Evolutionary conservation across 2,113 vertebrate genomes (phyloP).

Genomic region (Noctilio leporinus): DNA sequence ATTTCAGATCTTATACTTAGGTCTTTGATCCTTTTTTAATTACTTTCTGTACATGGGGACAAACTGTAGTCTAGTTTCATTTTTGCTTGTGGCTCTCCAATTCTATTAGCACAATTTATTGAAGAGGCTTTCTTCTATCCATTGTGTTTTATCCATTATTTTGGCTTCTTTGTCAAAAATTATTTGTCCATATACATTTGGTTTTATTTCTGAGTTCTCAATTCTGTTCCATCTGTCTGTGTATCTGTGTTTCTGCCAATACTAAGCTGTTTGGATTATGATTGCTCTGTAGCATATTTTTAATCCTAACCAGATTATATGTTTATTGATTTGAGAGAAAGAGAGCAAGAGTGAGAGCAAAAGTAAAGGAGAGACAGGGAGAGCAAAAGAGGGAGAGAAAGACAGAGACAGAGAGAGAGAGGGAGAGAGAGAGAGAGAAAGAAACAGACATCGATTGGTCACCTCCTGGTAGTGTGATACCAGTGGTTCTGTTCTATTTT

Average conservation of each 20-base stretch:
- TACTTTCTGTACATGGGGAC: background rate
- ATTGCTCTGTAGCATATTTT: background rate
- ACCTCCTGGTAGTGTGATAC: background rate
- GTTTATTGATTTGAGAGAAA: no score
- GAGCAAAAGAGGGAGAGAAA: no score
- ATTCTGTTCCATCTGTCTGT: background rate
- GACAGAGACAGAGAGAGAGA: no score
- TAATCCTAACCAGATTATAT: no score
- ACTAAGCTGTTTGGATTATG: background rate
- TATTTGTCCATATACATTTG: background rate
- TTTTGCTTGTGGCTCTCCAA: background rate
- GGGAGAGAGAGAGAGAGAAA: no score
- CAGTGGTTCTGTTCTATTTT: background rate
- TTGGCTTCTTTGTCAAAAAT: background rate
- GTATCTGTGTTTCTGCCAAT: background rate
- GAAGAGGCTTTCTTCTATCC: background rate
- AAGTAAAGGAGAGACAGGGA: no score
- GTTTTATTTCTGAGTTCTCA: background rate
- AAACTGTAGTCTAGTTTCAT: background rate
- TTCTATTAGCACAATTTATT: background rate
- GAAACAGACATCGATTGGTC: no score
- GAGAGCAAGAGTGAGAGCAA: no score
- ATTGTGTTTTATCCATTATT: background rate
- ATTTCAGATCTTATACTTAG: background rate
- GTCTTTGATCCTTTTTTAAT: background rate